Conservation (phyloP, 2,888 invertebrate species). For the Rotaria sp. region DNA sequence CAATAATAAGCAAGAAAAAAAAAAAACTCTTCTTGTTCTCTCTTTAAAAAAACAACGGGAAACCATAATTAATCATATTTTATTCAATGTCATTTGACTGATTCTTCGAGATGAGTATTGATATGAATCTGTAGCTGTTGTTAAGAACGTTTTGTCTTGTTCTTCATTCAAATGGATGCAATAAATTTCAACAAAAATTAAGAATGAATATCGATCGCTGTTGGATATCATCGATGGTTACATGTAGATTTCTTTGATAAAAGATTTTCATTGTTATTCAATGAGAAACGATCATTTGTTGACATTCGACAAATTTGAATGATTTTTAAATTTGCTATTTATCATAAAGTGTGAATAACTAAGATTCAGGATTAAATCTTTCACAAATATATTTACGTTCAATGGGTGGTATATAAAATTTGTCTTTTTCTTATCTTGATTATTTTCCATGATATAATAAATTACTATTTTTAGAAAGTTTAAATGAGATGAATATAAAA, state of each 20-base stretch:
- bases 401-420: too few relatives aligned
- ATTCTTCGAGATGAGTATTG: not conserved
- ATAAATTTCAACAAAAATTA: not conserved
- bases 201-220: not conserved
- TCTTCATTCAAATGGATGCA: not conserved
- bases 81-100: not conserved
- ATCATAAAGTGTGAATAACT: too few relatives aligned
- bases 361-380: too few relatives aligned
- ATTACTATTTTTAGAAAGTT: too few relatives aligned
- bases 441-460: too few relatives aligned
- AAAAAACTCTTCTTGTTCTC: not conserved
- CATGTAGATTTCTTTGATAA: not conserved
- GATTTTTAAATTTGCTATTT: not conserved
- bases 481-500: too few relatives aligned
- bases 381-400: too few relatives aligned
- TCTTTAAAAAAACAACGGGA: not conserved
- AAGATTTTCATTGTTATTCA: slow-evolving; percentile 1
- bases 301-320: not conserved
- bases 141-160: slow-evolving; percentile 8
- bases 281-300: not conserved
- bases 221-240: slow-evolving; percentile 10
- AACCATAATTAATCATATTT: not conserved
- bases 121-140: not conserved
- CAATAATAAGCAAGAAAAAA: not conserved
- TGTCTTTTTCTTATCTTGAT: too few relatives aligned